Percentiles rank a stretch among this genome's conserved stretches.
phyloP scores from a whole-genome alignment of 2,797 vertebrate species.

The Rhincodon typus region DNA sequence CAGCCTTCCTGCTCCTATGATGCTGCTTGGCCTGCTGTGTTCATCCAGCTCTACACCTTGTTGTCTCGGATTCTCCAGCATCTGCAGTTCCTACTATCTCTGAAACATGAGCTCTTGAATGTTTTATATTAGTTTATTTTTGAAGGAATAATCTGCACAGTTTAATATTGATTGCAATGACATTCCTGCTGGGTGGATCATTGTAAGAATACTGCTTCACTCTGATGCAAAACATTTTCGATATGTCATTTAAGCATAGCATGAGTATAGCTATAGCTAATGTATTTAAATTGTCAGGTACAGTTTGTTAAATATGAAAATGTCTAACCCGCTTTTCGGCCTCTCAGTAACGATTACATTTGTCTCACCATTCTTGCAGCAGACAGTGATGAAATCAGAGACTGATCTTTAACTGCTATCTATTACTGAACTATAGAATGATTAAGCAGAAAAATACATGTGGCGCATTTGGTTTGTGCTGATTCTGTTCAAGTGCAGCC shows the following conservation, averaged over 20 bases:
- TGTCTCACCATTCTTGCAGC: background rate
- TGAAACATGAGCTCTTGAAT: background rate
- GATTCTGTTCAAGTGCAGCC: background rate
- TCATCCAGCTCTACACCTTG: no score
- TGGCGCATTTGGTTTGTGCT: no score
- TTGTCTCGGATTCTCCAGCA: no score
- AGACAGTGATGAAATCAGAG: background rate
- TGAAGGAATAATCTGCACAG: background rate
- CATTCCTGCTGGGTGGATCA: background rate
- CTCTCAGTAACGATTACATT: background rate
- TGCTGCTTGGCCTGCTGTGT: no score
- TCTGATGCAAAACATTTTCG: background rate
- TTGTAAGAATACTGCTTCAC: background rate
- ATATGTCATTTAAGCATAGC: background rate
- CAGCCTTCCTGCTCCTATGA: no score
- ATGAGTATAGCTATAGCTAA: background rate
- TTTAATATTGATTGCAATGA: background rate
- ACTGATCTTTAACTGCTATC: background rate
- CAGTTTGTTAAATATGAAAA: background rate
- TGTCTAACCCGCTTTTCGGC: background rate
- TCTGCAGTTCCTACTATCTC: no score
- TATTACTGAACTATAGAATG: background rate
- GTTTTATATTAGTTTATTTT: background rate
- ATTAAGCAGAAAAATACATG: no score
- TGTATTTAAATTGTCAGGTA: background rate